A percentile compares a stretch with the other conserved stretches of the same genome.
These are phyloP conservation scores for Pseudochirops cupreus DNA, from an alignment of 2,797 vertebrate species.

Conservation along the genomic window DNA sequence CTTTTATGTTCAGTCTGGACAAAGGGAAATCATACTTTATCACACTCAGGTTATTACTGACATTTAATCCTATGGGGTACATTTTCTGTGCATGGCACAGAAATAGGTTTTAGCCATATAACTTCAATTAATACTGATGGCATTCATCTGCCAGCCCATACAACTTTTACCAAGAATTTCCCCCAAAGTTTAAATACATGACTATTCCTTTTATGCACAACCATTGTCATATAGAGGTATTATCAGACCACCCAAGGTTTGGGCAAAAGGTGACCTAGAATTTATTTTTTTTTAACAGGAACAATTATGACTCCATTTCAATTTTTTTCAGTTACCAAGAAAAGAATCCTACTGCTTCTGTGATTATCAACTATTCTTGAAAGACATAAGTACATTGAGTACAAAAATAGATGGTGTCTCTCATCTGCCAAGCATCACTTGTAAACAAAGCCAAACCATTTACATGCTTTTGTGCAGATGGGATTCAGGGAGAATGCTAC, in stretches of 20 bases:
- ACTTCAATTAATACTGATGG: constrained; percentile 68
- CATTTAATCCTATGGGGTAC: constrained; percentile 53
- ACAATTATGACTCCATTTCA: constrained; percentile 7
- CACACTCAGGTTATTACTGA: constrained; percentile 63
- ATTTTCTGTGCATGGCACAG: constrained; percentile 65
- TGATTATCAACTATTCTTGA: constrained; percentile 7
- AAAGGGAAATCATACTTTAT: constrained; percentile 67
- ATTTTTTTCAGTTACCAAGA: constrained; percentile 44
- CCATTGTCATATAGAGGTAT: constrained; percentile 28
- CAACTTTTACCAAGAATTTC: constrained; percentile 49
- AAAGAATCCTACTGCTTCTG: constrained; percentile 48
- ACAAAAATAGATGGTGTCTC: neutral
- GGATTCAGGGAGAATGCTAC: neutral
- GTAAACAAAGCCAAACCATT: neutral
- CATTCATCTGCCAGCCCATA: constrained; percentile 61
- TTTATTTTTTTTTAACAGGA: neutral
- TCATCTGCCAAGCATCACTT: neutral
- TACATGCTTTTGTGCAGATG: neutral
- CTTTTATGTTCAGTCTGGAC: constrained; percentile 53
- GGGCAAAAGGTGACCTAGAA: constrained; percentile 35
- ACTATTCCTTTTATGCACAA: constrained; percentile 51
- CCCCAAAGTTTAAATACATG: constrained; percentile 62
- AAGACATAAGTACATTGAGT: neutral
- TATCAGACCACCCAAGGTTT: constrained; percentile 36
- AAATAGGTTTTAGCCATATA: constrained; percentile 60